These are phyloP conservation scores for Esox lucius DNA, from an alignment of 2,797 vertebrate genomes.

Conservation along the genomic window DNA sequence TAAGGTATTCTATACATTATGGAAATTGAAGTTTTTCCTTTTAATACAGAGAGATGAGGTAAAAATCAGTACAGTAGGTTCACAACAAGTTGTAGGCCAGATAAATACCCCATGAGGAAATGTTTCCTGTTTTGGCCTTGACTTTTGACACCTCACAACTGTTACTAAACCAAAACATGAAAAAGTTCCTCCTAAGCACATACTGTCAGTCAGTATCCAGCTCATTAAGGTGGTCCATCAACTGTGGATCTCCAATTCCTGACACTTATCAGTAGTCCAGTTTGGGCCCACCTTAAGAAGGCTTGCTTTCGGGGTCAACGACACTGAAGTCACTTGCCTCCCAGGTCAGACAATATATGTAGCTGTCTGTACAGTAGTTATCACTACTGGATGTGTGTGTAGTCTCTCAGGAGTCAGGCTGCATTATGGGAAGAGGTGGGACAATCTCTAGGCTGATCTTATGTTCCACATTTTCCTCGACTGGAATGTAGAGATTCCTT, in stretches of 20 bases:
- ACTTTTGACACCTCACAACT: too few relatives aligned
- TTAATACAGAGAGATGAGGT: neutral
- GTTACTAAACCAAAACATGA: too few relatives aligned
- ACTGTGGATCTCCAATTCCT: neutral
- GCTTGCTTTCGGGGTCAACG: neutral
- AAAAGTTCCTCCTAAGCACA: neutral
- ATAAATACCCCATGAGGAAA: too few relatives aligned
- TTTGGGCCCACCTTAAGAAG: neutral
- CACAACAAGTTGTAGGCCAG: neutral
- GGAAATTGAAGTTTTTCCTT: neutral
- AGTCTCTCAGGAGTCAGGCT: neutral
- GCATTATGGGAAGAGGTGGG: neutral
- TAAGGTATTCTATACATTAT: neutral
- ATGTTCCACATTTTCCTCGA: neutral
- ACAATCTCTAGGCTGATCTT: neutral
- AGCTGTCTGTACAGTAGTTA: neutral
- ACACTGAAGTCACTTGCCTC: neutral
- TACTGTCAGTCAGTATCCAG: neutral
- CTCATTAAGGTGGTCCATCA: neutral
- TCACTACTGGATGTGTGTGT: neutral
- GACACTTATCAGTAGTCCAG: neutral
- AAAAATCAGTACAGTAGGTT: neutral
- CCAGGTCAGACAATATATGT: neutral
- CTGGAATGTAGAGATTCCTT: constrained; percentile 1
- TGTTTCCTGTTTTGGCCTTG: too few relatives aligned